A percentile compares a stretch with the other conserved stretches of the same genome.
phyloP scores from a whole-genome alignment of 2,113 vertebrate species.

The Sphyrna mokarran region DNA sequence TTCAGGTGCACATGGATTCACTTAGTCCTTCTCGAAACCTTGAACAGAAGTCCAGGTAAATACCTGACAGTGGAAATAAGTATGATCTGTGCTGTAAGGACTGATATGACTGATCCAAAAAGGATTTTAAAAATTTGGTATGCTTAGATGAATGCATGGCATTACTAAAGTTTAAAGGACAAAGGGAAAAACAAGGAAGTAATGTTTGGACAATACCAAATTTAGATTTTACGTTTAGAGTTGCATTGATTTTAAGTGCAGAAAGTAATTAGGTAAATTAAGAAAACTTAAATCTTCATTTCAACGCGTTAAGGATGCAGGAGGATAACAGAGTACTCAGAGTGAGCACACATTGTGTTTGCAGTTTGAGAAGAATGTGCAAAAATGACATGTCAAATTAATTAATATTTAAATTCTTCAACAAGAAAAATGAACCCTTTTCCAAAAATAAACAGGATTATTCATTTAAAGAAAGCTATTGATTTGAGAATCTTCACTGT shows the following conservation, averaged over 20 bases:
- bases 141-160: neutral
- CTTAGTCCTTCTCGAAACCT: neutral
- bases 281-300: neutral
- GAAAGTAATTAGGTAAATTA: neutral
- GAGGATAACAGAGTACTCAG: too few relatives aligned
- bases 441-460: neutral
- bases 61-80: neutral
- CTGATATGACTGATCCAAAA: neutral
- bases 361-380: neutral
- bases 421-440: neutral
- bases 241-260: neutral
- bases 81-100: neutral
- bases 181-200: neutral
- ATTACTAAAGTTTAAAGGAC: neutral
- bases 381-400: neutral
- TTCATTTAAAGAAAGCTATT: neutral
- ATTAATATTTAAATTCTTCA: neutral
- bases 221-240: neutral
- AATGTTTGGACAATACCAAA: neutral
- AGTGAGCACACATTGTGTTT: too few relatives aligned
- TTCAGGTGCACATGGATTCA: constrained; percentile 28
- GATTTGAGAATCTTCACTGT: neutral
- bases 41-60: constrained; percentile 33
- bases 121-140: neutral
- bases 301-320: neutral